Evolutionary conservation across 2,888 invertebrate species (phyloP), one percentile per base, ranked within the genome.

Genomic region (Cerastis rubricosa): DNA sequence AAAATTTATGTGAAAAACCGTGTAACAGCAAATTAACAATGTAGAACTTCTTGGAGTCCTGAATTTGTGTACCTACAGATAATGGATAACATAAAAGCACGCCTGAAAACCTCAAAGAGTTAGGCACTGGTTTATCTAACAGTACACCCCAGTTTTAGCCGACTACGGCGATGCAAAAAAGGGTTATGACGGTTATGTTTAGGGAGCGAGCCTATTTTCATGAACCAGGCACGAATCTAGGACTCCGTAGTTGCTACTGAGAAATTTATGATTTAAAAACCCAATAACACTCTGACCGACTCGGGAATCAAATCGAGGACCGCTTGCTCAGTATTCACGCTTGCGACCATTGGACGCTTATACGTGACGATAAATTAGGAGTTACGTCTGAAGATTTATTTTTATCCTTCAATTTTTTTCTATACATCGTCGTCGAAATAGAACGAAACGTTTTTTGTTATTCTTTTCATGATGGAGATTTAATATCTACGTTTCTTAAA

Each of bases 381-480:
- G 40, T 25, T 49, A 5, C n/a, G 19, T 45, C 83, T 77, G 51
- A 67, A 72, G 72, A 79, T 70, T 63, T 67, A 57, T 77, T 54
- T 35, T 57, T 61, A 64, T 64, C 45, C 35, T 40, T 75, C 43
- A 67, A 1, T 47, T 35, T 29, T 57, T 54, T 85, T 59, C 43
- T 68, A 19, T 35, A 49, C 61, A 6, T 59, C 57, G 45, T 45
- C 51, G 45, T 68, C 67, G 54, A 85, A 78, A 78, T 86, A 72
- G 49, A 72, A 76, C 71, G 22, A 47, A 57, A 35, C 14, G 35
- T 70, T 73, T 77, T 76, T 76, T 61, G 59, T 70, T 35, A 77
- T 74, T 78, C 84, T 57, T 63, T 59, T 61, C 74, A 59, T 85
- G 83, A 88, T 87, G 88, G 80, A 77, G 81, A 88, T 88, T 88